Conservation (phyloP, 2,797 vertebrate genomes). For the Rhabdomys pumilio region DNA sequence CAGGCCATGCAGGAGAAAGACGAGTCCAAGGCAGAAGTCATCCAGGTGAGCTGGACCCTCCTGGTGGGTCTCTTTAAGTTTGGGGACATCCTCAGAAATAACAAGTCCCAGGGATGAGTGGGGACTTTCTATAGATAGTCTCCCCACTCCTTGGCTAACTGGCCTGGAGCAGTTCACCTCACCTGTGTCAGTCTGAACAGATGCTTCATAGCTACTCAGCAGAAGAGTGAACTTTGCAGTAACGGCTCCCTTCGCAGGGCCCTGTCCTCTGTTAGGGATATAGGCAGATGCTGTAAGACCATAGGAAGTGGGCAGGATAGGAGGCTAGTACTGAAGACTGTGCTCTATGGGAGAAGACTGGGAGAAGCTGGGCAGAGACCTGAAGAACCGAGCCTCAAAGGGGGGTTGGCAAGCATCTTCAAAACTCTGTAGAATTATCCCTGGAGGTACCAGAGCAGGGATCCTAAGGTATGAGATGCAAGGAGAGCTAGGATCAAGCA, state of each 20-base stretch:
- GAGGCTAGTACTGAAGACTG: neutral
- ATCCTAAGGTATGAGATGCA: neutral
- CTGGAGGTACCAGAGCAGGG: neutral
- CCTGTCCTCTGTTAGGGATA: neutral
- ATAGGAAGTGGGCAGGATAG: neutral
- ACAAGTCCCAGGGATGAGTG: neutral
- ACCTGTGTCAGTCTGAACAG: neutral
- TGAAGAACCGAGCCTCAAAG: neutral
- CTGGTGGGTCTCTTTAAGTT: neutral
- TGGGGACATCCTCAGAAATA: neutral
- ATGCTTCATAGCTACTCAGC: neutral
- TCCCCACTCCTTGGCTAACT: too few species aligned
- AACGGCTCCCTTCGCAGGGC: neutral
- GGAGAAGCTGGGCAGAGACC: neutral
- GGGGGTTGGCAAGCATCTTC: neutral
- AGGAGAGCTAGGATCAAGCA: neutral
- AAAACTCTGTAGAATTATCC: neutral
- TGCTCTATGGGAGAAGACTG: neutral
- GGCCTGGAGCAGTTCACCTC: neutral
- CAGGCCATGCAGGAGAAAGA: conserved; percentile 81
- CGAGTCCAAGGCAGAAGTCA: neutral
- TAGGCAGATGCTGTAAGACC: neutral
- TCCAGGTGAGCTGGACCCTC: conserved; percentile 73
- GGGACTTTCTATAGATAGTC: neutral
- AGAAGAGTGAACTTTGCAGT: neutral